Evolutionary conservation across 1,140 invertebrate species (phyloP), one percentile per base, ranked within the genome.

Genomic region (Drosophila nebulosa): DNA sequence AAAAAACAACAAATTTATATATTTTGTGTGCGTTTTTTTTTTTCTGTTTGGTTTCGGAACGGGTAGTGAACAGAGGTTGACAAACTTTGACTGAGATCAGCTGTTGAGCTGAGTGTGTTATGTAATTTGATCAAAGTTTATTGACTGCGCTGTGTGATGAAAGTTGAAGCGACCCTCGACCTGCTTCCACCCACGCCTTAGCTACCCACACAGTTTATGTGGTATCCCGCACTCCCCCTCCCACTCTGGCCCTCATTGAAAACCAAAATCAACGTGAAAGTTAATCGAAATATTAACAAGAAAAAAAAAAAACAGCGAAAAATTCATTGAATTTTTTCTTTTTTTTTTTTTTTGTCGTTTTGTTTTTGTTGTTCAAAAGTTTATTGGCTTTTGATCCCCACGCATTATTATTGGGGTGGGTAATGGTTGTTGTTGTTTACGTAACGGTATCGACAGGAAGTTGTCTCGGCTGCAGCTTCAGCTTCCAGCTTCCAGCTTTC

Each of bases 361-460:
- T n/a, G n/a, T n/a, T n/a, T n/a, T n/a, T n/a, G n/a, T n/a, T 61
- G 53, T 53, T n/a, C 6, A 55, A 77, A 80, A 79, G 86, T 86
- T 89, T 89, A 81, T 89, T 89, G 86, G 84, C 86, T 89, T 89
- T 89, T 89, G 78, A 89, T 89, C 85, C 80, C 85, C 78, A 81
- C 68, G 81, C 74, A 78, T 86, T 85, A 81, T 89, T 89, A 86
- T 89, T 89, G 74, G 85, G 85, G 85, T 89, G 77, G 85, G 85
- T 89, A 89, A 89, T 89, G 85, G 85, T 85, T 67, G 60, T 3
- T 75, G 32, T 42, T 74, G 62, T 53, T 57, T 75, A 83, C 79
- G 79, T 83, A 83, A 83, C 79, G 79, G 79, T 84, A 83, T 79
- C 79, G 79, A 75, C 79, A 84, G 79, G 79, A 83, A 83, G 79